These are phyloP conservation scores for Entomyzon cyanotis DNA, from an alignment of 2,113 vertebrate species.

Conservation along the genomic window DNA sequence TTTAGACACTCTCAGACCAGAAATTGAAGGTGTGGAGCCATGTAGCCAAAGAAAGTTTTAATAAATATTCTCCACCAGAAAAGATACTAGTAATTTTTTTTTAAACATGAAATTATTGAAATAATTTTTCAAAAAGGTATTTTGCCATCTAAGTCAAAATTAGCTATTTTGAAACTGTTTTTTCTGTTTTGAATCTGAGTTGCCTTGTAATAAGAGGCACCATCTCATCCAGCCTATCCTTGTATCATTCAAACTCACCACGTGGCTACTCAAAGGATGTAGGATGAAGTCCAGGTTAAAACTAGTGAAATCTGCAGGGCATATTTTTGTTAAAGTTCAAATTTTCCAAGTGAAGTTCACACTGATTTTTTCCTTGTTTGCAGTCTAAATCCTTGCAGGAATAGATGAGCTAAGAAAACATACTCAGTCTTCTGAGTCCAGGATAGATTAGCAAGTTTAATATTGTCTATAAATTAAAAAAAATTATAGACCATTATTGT, in stretches of 20 bases:
- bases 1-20: background rate
- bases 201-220: background rate
- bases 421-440: background rate
- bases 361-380: background rate
- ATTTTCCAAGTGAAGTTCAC: background rate
- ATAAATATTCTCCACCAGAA: background rate
- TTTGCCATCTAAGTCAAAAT: background rate
- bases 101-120: background rate
- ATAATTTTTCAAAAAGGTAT: background rate
- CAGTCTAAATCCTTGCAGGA: background rate
- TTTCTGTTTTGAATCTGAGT: background rate
- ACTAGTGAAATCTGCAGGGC: background rate
- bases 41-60: background rate
- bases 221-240: background rate
- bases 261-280: background rate
- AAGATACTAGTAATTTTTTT: background rate
- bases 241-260: background rate
- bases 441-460: background rate
- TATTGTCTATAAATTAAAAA: background rate
- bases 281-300: background rate
- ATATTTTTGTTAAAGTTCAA: background rate
- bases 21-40: background rate
- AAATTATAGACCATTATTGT: background rate
- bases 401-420: background rate
- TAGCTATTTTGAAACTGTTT: background rate